Conservation (phyloP, 2,113 vertebrate species). For the Diadophis punctatus region DNA sequence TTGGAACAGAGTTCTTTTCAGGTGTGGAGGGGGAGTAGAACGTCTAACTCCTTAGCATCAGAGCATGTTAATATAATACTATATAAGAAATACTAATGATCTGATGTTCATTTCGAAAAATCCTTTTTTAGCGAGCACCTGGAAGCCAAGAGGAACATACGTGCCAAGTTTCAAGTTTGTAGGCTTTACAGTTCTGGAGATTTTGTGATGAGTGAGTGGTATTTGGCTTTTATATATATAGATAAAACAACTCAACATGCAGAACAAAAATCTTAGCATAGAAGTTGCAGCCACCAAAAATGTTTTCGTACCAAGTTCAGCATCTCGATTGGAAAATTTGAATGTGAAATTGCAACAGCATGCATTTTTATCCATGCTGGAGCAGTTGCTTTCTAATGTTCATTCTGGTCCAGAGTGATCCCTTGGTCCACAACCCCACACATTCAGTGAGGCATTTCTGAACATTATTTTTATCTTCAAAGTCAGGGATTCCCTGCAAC, state of each 20-base stretch:
- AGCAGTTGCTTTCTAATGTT: neutral
- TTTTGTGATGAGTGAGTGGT: too few species aligned
- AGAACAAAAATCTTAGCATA: neutral
- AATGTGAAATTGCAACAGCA: neutral
- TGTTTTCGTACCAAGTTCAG: neutral
- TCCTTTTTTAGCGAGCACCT: too few species aligned
- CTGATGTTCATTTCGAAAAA: too few species aligned
- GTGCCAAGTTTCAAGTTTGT: too few species aligned
- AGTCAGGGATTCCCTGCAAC: neutral
- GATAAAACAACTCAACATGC: neutral
- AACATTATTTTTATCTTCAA: neutral
- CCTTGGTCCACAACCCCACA: rapidly evolving
- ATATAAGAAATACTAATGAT: too few species aligned
- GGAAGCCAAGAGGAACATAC: too few species aligned
- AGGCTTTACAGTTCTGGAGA: too few species aligned
- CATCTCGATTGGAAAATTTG: neutral
- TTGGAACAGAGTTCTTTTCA: too few species aligned
- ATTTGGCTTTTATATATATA: too few species aligned
- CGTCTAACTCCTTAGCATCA: too few species aligned
- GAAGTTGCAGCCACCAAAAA: neutral
- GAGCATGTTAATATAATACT: too few species aligned
- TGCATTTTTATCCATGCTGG: neutral
- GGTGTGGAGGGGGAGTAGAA: too few species aligned
- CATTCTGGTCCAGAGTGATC: neutral
- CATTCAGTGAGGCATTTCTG: neutral